These are phyloP conservation scores for Carassius carassius DNA, from an alignment of 2,113 vertebrate species.

Conservation along the genomic window DNA sequence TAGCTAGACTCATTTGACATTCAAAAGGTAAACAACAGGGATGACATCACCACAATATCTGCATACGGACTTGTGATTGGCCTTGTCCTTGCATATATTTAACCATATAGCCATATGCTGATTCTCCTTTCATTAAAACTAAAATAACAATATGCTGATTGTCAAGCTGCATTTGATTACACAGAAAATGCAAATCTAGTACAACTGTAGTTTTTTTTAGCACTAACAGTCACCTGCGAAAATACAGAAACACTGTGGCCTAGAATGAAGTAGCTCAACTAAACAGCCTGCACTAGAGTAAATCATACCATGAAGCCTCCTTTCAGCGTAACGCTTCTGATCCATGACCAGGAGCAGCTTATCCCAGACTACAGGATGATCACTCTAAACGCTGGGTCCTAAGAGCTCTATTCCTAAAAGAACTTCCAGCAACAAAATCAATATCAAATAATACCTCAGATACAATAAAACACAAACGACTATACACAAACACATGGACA, in stretches of 20 bases:
- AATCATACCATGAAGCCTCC: background rate
- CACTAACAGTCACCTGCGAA: background rate
- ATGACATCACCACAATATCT: background rate
- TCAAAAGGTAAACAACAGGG: background rate
- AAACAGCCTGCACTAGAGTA: background rate
- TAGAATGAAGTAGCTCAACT: background rate
- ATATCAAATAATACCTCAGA: background rate
- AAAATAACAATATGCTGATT: background rate
- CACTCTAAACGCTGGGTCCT: background rate
- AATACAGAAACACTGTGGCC: constrained; percentile 10
- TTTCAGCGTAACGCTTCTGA: constrained; percentile 10
- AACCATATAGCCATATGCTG: background rate
- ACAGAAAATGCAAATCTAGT: constrained; percentile 2
- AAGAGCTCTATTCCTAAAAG: background rate
- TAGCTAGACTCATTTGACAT: background rate
- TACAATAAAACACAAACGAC: constrained; percentile 2
- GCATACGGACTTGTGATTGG: background rate
- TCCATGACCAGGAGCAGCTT: constrained; percentile 22
- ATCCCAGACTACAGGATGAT: constrained; percentile 15
- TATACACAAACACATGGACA: constrained; percentile 23
- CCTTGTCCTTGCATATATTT: background rate
- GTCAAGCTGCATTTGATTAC: background rate
- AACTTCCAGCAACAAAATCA: background rate
- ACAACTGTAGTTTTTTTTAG: background rate
- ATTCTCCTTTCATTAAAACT: background rate